These are phyloP conservation scores for Grus americana DNA, from an alignment of 2,113 vertebrate species.

Conservation along the genomic window DNA sequence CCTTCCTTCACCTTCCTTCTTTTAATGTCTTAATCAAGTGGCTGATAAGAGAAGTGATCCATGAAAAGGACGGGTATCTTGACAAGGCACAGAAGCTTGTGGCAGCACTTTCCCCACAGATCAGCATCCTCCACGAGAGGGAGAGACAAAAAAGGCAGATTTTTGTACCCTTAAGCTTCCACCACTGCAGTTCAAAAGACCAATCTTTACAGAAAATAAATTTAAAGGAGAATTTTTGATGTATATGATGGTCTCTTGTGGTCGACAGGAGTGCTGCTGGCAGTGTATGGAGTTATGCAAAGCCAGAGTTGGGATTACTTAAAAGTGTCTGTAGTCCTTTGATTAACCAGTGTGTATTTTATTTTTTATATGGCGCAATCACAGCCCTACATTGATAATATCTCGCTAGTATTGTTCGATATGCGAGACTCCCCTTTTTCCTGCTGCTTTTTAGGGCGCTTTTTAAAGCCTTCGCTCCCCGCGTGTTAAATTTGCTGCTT, in stretches of 20 bases:
- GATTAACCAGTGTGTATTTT: slow-evolving; percentile 82
- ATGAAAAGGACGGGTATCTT: slow-evolving; percentile 71
- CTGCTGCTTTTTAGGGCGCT: slow-evolving; percentile 29
- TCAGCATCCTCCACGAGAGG: slow-evolving; percentile 32
- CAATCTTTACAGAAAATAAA: slow-evolving; percentile 85
- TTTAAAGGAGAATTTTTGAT: slow-evolving; percentile 86
- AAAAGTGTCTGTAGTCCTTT: slow-evolving; percentile 80
- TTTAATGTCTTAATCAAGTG: slow-evolving; percentile 79
- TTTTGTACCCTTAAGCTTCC: slow-evolving; percentile 82
- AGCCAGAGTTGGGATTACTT: slow-evolving; percentile 78
- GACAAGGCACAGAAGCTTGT: slow-evolving; percentile 55
- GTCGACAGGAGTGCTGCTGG: slow-evolving; percentile 74
- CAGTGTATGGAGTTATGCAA: slow-evolving; percentile 74
- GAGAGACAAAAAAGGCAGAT: slow-evolving; percentile 71
- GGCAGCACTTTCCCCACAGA: slow-evolving; percentile 60
- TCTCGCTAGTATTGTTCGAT: slow-evolving; percentile 72
- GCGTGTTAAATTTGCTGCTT: neutral
- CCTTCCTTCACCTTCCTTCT: slow-evolving; percentile 76
- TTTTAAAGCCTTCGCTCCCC: neutral
- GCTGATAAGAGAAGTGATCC: slow-evolving; percentile 76
- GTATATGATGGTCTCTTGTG: slow-evolving; percentile 80
- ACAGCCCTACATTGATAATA: slow-evolving; percentile 71
- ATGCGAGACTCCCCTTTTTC: slow-evolving; percentile 13
- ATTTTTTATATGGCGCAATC: slow-evolving; percentile 78
- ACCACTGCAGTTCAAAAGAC: slow-evolving; percentile 80